A percentile compares a stretch with the other conserved stretches of the same genome.
Conservation (phyloP, 1,140 invertebrate species). For the Euwallacea similis region DNA sequence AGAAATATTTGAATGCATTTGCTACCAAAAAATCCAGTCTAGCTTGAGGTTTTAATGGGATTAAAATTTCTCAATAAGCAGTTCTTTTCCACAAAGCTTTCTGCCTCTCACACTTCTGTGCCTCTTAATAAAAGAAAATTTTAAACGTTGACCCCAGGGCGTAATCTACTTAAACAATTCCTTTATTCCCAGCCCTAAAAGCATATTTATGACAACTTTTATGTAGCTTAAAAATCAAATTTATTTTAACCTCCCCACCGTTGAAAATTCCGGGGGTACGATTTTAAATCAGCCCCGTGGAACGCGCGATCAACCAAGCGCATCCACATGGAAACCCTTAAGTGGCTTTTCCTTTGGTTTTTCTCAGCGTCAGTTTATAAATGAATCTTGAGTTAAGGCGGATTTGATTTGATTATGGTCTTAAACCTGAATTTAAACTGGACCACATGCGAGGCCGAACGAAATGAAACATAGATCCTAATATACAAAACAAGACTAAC, state of each 20-base stretch:
- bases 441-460: no score
- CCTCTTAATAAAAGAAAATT: constrained; percentile 25
- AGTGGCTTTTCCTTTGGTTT: constrained; percentile 49
- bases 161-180: constrained; percentile 38
- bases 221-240: constrained; percentile 42
- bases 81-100: neutral
- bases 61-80: neutral
- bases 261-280: constrained; percentile 29
- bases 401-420: constrained; percentile 24
- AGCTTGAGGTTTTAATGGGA: neutral
- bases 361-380: constrained; percentile 37
- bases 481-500: neutral
- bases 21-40: neutral
- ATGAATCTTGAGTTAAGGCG: constrained; percentile 33
- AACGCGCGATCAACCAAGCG: constrained; percentile 42
- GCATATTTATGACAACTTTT: constrained; percentile 38
- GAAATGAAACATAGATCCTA: neutral
- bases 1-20: neutral
- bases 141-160: constrained; percentile 19
- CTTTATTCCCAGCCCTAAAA: constrained; percentile 29
- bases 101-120: constrained; percentile 15
- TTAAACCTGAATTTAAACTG: no score
- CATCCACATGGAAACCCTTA: constrained; percentile 45
- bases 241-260: constrained; percentile 39
- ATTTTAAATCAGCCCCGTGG: constrained; percentile 35